Evolutionary conservation across 2,113 vertebrate species (phyloP), one percentile per base, ranked within the genome.

Genomic region (Vicugna pacos): DNA sequence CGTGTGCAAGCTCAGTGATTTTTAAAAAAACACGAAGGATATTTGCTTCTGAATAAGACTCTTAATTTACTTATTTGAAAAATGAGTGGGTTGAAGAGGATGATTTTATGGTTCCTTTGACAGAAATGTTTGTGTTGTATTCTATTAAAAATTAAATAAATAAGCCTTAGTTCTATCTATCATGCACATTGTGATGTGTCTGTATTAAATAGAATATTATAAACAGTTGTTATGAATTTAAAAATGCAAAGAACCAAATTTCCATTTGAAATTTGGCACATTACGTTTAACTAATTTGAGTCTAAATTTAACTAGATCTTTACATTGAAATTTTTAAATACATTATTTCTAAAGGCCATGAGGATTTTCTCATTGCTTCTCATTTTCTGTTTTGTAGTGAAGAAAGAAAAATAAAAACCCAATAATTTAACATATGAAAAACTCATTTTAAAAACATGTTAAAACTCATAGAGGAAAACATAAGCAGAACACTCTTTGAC

Each of bases 231-330:
- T 85, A 81, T 12, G 69, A 11, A 91, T 85, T 62, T 95, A 73
- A 73, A 97, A 96, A 96, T 85, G 67, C 42, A 94, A 32, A 91
- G 91, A 95, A 81, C 28, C 24, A 72, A 82, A 89, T 67, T 89
- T 93, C 46, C 86, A 86, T 67, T 86, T 91, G 60, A 95, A 93
- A 97, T 76, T 82, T 96, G 67, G 72, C 81, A 75, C n/a, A 30
- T 69, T 91, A 77, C 77, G 87, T 77, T 60, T 42, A 88, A 94
- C 30, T 79, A 93, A 85, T 95, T 82, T 92, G 69, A 67, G 58
- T 84, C n/a, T 93, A 9, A 81, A 67, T 97, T 97, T 94, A 97
- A 79, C 54, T 95, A 69, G 50, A 75, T 73, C 8, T 67, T 91
- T 79, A 90, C 46, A 77, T 12, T 64, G 42, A 89, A 88, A 73